A percentile compares a stretch with the other conserved stretches of the same genome.
These are phyloP conservation scores for Apotomis turbidana DNA, from an alignment of 2,888 invertebrate species.

Conservation along the genomic window DNA sequence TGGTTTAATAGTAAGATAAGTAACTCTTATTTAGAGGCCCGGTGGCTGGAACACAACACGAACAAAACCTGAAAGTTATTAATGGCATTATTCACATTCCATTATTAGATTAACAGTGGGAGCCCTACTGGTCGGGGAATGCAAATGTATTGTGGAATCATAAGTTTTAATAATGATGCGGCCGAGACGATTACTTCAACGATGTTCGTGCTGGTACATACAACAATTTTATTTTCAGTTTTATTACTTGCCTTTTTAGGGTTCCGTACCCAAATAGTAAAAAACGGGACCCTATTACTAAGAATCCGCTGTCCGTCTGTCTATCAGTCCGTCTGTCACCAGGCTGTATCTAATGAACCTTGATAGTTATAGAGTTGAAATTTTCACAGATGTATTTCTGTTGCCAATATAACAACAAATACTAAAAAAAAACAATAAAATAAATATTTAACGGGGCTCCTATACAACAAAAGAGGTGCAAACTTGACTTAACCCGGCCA, in stretches of 20 bases:
- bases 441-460: too few relatives aligned
- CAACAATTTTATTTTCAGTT: slow-evolving; percentile 2
- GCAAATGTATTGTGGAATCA: slow-evolving; percentile 57
- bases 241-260: background rate
- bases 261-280: too few relatives aligned
- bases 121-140: slow-evolving; percentile 72
- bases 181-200: slow-evolving; percentile 35
- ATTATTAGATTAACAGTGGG: slow-evolving; percentile 79
- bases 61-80: slow-evolving; percentile 57
- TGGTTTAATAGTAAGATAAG: slow-evolving; percentile 39
- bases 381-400: too few relatives aligned
- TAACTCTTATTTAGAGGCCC: slow-evolving; percentile 39
- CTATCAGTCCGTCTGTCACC: too few relatives aligned
- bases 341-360: too few relatives aligned
- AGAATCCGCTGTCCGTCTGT: too few relatives aligned
- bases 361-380: too few relatives aligned
- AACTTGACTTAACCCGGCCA: too few relatives aligned
- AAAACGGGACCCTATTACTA: too few relatives aligned
- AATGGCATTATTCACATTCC: slow-evolving; percentile 78
- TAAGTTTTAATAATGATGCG: slow-evolving; percentile 42
- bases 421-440: too few relatives aligned
- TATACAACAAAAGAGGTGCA: too few relatives aligned
- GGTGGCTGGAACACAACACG: slow-evolving; percentile 33
- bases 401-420: too few relatives aligned
- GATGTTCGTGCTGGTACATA: slow-evolving; percentile 20